A percentile compares a stretch with the other conserved stretches of the same genome.
Evolutionary conservation across 2,113 vertebrate species (phyloP).

Genomic region (Gobius niger): DNA sequence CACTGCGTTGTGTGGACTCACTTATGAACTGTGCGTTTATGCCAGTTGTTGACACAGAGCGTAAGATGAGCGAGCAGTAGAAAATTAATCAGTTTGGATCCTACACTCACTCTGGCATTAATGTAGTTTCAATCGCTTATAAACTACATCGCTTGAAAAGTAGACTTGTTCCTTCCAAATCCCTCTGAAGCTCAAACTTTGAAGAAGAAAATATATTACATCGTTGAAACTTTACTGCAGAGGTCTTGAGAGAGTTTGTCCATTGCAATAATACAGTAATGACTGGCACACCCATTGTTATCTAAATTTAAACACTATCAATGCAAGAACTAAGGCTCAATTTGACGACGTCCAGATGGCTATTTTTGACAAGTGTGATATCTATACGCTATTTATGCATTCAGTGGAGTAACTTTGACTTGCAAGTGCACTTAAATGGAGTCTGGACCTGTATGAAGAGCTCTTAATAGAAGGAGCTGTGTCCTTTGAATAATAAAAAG

Average conservation of each 20-base stretch:
- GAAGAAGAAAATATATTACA: too few relatives aligned
- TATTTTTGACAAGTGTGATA: not conserved
- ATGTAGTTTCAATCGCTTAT: too few relatives aligned
- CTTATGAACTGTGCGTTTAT: constrained; percentile 37
- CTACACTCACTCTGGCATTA: too few relatives aligned
- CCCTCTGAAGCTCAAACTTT: too few relatives aligned
- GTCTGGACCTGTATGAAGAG: constrained; percentile 48
- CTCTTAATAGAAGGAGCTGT: constrained; percentile 53
- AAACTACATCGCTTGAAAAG: too few relatives aligned
- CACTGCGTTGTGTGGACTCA: constrained; percentile 10
- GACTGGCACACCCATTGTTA: too few relatives aligned
- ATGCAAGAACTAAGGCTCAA: not conserved
- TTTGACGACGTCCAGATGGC: not conserved
- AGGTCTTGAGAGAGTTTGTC: too few relatives aligned
- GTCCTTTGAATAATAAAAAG: constrained; percentile 49
- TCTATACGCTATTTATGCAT: constrained; percentile 30
- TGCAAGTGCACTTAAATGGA: constrained; percentile 50
- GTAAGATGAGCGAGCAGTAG: not conserved
- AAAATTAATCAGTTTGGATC: not conserved
- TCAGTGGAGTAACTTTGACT: constrained; percentile 21
- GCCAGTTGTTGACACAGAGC: constrained; percentile 15
- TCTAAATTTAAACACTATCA: too few relatives aligned
- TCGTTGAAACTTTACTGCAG: too few relatives aligned
- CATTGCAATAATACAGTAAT: too few relatives aligned
- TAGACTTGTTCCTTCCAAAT: too few relatives aligned